Evolutionary conservation across 2,888 invertebrate genomes (phyloP).

Genomic region (Nomada ruficornis): DNA sequence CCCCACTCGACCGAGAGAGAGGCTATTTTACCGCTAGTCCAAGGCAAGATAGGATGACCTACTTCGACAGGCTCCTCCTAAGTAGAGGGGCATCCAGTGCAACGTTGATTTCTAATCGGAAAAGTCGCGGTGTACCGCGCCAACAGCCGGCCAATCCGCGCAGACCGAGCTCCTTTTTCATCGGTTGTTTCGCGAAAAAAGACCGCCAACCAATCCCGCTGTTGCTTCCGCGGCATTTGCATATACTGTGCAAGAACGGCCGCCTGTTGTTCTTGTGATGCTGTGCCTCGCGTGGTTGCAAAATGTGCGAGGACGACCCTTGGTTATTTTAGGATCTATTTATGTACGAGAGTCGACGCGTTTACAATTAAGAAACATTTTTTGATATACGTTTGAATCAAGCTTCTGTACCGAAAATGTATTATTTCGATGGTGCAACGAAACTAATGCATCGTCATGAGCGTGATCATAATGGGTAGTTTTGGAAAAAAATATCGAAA

Average conservation of each 20-base stretch:
- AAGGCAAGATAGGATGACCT: conserved; percentile 83
- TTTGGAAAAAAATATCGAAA: no score
- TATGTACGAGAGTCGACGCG: background rate
- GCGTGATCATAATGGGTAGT: background rate
- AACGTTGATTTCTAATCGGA: conserved; percentile 81
- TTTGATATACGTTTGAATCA: no score
- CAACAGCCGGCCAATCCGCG: conserved; percentile 72
- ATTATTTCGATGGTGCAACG: no score
- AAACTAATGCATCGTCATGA: no score
- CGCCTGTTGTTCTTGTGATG: conserved; percentile 48
- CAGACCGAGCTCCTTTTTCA: conserved; percentile 68
- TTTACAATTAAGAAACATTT: no score
- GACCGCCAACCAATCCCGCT: conserved; percentile 67
- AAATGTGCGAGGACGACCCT: conserved; percentile 41
- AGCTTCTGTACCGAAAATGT: no score
- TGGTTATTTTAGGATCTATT: conserved; percentile 16
- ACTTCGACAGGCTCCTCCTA: conserved; percentile 83
- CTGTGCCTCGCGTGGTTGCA: conserved; percentile 26
- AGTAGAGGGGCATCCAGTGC: conserved; percentile 81
- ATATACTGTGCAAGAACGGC: conserved; percentile 48
- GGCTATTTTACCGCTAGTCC: conserved; percentile 77
- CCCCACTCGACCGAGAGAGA: conserved; percentile 76
- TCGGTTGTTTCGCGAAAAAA: conserved; percentile 64
- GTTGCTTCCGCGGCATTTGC: conserved; percentile 62
- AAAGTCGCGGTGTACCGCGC: conserved; percentile 77